Conservation (phyloP, 2,888 invertebrate species). For the Limnephilus marmoratus region DNA sequence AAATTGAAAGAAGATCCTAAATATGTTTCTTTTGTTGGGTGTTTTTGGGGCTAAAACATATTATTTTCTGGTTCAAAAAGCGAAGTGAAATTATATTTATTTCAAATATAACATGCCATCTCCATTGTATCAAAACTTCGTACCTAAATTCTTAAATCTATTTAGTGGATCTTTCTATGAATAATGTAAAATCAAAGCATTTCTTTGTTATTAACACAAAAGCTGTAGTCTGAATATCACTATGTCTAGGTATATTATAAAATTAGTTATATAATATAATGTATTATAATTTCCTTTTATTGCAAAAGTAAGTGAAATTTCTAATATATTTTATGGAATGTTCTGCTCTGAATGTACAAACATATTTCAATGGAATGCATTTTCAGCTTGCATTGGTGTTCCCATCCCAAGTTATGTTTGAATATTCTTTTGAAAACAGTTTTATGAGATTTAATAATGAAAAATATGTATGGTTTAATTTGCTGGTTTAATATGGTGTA, state of each 20-base stretch:
- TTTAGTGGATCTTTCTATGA: neutral
- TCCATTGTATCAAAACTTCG: neutral
- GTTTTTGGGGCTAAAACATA: neutral
- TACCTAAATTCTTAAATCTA: neutral
- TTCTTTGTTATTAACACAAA: too few species aligned
- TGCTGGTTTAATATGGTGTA: too few species aligned
- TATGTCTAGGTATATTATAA: too few species aligned
- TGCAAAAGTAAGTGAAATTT: too few species aligned
- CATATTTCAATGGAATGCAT: neutral
- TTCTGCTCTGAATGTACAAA: neutral
- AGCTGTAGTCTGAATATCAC: too few species aligned
- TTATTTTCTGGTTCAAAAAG: neutral
- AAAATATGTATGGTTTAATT: too few species aligned
- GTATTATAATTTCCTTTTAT: too few species aligned
- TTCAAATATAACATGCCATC: neutral
- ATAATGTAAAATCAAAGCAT: neutral
- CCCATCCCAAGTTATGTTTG: too few species aligned
- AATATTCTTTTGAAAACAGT: neutral
- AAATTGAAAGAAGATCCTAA: too few species aligned
- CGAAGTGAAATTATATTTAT: neutral
- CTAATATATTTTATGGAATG: neutral
- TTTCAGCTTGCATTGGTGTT: neutral
- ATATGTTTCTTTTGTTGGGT: too few species aligned
- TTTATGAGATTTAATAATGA: too few species aligned
- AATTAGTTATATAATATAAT: too few species aligned